Evolutionary conservation across 2,888 invertebrate species (phyloP).

Genomic region (Heliconius cydno): DNA sequence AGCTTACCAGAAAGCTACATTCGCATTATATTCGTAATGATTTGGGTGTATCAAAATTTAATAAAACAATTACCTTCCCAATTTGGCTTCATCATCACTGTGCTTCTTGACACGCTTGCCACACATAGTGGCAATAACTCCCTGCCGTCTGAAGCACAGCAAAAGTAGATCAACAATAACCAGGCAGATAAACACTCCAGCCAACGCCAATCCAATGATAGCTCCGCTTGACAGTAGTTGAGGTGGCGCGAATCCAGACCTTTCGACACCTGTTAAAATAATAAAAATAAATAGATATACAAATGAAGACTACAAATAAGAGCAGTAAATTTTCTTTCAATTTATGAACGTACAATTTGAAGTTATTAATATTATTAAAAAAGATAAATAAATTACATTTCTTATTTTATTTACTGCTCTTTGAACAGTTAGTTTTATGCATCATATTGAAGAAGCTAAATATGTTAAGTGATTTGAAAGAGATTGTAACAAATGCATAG

Average conservation of each 20-base stretch:
- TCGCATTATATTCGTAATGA: constrained; percentile 1
- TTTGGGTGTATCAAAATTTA: neutral
- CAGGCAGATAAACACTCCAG: constrained; percentile 90
- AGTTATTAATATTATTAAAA: neutral
- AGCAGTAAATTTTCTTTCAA: constrained; percentile 64
- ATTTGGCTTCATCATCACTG: constrained; percentile 91
- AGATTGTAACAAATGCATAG: constrained; percentile 74
- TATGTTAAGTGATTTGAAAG: constrained; percentile 74
- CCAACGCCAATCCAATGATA: constrained; percentile 93
- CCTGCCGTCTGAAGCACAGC: constrained; percentile 86
- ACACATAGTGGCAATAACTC: constrained; percentile 87
- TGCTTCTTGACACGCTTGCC: constrained; percentile 86
- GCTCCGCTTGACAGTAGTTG: constrained; percentile 87
- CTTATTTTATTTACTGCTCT: constrained; percentile 68
- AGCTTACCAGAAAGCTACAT: constrained; percentile 16
- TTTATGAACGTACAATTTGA: neutral
- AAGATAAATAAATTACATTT: constrained; percentile 44
- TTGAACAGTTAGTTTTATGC: constrained; percentile 72
- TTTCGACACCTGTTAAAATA: constrained; percentile 73
- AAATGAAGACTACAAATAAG: constrained; percentile 48
- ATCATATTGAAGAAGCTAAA: constrained; percentile 74
- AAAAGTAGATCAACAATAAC: constrained; percentile 94
- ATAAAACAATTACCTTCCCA: constrained; percentile 87
- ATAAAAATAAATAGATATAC: constrained; percentile 47
- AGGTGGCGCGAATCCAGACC: constrained; percentile 75